Base-by-base conservation (phyloP, 2,797 vertebrate species). In the Cuculus canorus region DNA sequence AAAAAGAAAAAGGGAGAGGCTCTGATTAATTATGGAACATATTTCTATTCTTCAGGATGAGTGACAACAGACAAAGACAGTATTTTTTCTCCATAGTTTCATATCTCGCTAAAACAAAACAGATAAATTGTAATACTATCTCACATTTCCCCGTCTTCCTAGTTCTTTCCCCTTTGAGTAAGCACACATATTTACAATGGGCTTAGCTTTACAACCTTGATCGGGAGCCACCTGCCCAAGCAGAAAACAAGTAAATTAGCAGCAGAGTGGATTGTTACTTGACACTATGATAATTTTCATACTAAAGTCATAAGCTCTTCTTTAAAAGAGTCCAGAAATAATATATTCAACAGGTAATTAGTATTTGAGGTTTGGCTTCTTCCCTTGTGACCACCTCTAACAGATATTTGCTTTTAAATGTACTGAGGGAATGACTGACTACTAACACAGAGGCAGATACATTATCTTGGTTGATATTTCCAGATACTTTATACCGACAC, bases 321-420 rank as follows among this genome's bases (percentile, higher is more conserved):
- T 56, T 95, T 90, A 68, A 78, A 93, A 87, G 27, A 63, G 28
- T 60, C 56, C 7, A 22, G 33, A 85, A 94, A 94, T 75, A 81
- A 94, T 78, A 93, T 83, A 92, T 86, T 93, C 91, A 94, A 95
- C 91, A 93, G 89, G 96, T 96, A 88, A 92, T 90, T 93, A 88
- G 48, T 57, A 57, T 87, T 82, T 91, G 81, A 92, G 56, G 37
- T 86, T 88, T 92, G 52, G 32, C 79, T 94, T 96, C 79, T 92
- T 54, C 57, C 77, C 90, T 80, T 91, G 47, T 92, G 78, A 92
- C 76, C 75, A 72, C 68, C 47, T 96, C 92, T 91, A 96, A 95
- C 28, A 91, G 90, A 96, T 47, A 81, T 48, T 92, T 97, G 92
- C 82, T 93, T 97, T 97, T 96, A 94, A 94, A 97, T 97, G 91